Evolutionary conservation across 1,140 invertebrate species (phyloP).

Genomic region (Bombus fervidus): DNA sequence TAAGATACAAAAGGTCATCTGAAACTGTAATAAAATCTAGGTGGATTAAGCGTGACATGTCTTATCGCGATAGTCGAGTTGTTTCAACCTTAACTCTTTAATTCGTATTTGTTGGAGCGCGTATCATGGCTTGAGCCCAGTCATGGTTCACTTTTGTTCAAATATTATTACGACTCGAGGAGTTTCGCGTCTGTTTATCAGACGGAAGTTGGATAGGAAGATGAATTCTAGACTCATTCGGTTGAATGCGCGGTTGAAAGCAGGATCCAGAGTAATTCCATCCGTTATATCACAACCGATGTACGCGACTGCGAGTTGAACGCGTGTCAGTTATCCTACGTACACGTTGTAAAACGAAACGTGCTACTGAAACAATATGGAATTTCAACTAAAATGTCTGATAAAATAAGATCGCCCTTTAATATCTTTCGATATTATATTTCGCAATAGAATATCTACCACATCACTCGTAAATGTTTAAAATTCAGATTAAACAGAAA

Average conservation of each 20-base stretch:
- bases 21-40: conserved; percentile 24
- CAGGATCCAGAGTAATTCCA: conserved; percentile 12
- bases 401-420: not conserved
- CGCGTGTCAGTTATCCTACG: not conserved
- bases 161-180: conserved; percentile 48
- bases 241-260: conserved; percentile 5
- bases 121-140: conserved; percentile 47
- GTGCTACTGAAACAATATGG: not conserved
- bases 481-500: too few species aligned
- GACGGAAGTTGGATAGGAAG: conserved; percentile 23
- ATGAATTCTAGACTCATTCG: conserved; percentile 21
- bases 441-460: too few species aligned
- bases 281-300: conserved; percentile 1
- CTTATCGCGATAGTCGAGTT: conserved; percentile 14
- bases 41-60: conserved; percentile 8
- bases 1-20: not conserved
- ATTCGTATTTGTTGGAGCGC: conserved; percentile 41
- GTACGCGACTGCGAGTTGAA: not conserved
- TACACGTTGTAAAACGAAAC: not conserved
- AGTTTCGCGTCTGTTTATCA: conserved; percentile 52
- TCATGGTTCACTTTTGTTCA: conserved; percentile 33
- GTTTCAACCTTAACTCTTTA: conserved; percentile 55
- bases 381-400: not conserved
- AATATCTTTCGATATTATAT: too few species aligned
- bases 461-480: too few species aligned